Evolutionary conservation across 2,113 vertebrate species (phyloP).

Genomic region (Meleagris gallopavo): DNA sequence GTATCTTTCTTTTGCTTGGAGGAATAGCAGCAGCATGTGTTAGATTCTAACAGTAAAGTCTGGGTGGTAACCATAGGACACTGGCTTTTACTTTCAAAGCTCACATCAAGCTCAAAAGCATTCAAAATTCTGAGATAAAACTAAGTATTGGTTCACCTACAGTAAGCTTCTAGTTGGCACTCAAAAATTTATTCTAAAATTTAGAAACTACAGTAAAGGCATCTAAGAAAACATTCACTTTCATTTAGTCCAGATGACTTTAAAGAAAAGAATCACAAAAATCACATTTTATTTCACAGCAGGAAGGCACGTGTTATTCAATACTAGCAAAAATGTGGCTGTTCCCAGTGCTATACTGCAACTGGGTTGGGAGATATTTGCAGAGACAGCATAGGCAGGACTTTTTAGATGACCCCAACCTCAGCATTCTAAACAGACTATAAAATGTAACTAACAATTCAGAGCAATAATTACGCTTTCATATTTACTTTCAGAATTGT

Average conservation of each 20-base stretch:
- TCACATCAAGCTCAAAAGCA: neutral
- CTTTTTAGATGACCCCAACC: neutral
- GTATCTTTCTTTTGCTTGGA: neutral
- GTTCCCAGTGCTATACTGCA: neutral
- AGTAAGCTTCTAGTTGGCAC: neutral
- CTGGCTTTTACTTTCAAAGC: neutral
- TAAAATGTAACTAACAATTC: neutral
- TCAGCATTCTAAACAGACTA: neutral
- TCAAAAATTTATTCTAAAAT: neutral
- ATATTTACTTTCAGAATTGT: neutral
- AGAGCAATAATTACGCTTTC: neutral
- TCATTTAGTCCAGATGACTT: neutral
- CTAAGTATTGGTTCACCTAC: neutral
- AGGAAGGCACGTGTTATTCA: neutral
- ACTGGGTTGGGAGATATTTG: neutral
- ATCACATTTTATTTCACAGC: neutral
- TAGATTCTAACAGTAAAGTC: neutral
- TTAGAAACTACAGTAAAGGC: neutral
- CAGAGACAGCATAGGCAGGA: neutral
- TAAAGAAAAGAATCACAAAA: neutral
- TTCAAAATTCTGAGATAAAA: neutral
- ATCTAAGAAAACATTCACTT: neutral
- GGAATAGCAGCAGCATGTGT: neutral
- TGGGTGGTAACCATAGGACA: neutral
- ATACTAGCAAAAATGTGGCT: neutral